These are phyloP conservation scores for Carcharodon carcharias DNA, from an alignment of 2,797 vertebrate genomes.

Conservation along the genomic window DNA sequence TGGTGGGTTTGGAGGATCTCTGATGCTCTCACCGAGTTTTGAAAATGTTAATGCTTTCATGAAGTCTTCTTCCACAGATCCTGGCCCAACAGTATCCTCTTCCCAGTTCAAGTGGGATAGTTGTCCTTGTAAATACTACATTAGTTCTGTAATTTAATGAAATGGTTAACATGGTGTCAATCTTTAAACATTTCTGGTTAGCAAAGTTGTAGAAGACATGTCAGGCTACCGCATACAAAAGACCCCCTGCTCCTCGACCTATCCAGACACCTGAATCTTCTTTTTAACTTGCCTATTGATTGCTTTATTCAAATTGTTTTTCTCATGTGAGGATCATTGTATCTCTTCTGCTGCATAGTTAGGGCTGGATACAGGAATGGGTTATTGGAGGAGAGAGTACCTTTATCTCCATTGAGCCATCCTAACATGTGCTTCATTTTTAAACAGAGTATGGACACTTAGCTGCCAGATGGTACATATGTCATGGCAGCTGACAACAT, in stretches of 20 bases:
- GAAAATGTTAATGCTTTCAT: not conserved
- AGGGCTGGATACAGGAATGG: not conserved
- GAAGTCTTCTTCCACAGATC: too few species aligned
- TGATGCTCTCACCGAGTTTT: not conserved
- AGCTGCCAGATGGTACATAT: not conserved
- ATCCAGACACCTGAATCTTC: not conserved
- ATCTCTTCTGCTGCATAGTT: not conserved
- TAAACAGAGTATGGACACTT: not conserved
- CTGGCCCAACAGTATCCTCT: not conserved
- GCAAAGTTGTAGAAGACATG: not conserved
- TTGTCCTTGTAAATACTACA: not conserved
- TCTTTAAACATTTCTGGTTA: not conserved
- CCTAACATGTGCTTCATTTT: not conserved
- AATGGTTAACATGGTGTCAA: not conserved
- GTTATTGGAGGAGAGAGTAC: not conserved
- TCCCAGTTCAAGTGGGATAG: not conserved
- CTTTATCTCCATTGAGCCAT: not conserved
- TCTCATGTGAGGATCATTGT: not conserved
- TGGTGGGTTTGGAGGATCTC: not conserved
- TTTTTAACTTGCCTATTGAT: not conserved
- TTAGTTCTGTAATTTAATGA: not conserved
- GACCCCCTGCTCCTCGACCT: not conserved
- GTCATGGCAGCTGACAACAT: not conserved
- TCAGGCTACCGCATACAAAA: not conserved
- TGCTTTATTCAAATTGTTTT: not conserved